Base-by-base conservation (phyloP, 2,888 invertebrate species). In the Phoenoteleia sp. region DNA sequence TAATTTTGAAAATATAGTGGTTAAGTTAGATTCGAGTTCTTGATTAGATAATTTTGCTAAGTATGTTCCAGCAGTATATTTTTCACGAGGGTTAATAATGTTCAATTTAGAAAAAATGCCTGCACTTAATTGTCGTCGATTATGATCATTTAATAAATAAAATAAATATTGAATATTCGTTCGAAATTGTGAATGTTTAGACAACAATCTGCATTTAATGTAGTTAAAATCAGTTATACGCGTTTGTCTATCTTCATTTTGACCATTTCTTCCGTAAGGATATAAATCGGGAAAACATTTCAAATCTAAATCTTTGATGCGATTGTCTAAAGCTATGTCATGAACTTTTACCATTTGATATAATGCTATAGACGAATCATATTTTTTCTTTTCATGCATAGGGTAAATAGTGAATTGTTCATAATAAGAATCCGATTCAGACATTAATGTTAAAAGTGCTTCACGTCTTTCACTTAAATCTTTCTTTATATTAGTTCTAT, bases 1-100 rank as follows among this genome's bases (percentile, higher is more conserved):
- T 60, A 88, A 69, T 23, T 76, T 76, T 1, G 85, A 19, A 62
- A 87, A 87, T 52, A 87, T 81, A 21, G 87, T 84, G n/a, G 33
- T 85, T 15, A 86, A 47, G 64, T 88, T 71, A 7, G 49, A 64
- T 82, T 88, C 86, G 4, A 86, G 52, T 47, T 87, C 76, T 4
- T 81, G 77, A 33, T 56, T 56, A 3, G 33, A 33, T 33, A 56
- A 33, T 42, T 84, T 85, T 0, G 33, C 64, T 25, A 88, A 58
- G 64, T 87, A 87, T 21, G 49, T 47, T 19, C 25, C 69, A 7
- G 87, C 87, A 17, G 87, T 84, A n/a, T 82, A 81, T n/a, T n/a
- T n/a, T n/a, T n/a, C n/a, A n/a, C n/a, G n/a, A n/a, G n/a, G n/a
- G n/a, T n/a, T n/a, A n/a, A n/a, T n/a, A n/a, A n/a, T n/a, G n/a